These are phyloP conservation scores for Thunnus maccoyii DNA, from an alignment of 2,113 vertebrate species.

Conservation along the genomic window DNA sequence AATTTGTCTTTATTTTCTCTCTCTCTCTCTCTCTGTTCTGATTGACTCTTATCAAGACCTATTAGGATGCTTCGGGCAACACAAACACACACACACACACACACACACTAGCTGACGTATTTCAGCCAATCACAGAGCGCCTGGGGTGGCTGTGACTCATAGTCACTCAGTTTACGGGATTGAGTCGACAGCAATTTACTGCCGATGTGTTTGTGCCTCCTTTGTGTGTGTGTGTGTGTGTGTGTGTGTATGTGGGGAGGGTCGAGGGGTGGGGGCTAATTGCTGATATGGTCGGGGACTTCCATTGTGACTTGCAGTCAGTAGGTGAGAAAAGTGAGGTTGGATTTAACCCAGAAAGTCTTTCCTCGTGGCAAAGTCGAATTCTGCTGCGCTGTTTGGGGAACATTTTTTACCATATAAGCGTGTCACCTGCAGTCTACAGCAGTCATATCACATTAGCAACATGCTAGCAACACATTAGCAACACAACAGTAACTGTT, in stretches of 20 bases:
- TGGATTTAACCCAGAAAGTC: conserved; percentile 14
- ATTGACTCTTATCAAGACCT: conserved; percentile 72
- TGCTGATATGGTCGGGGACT: conserved; percentile 37
- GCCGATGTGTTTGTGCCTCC: conserved; percentile 34
- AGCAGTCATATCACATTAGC: background rate
- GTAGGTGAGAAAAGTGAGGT: background rate
- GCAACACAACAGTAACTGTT: background rate
- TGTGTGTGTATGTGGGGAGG: background rate
- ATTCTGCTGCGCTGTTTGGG: background rate
- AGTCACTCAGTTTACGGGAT: conserved; percentile 13
- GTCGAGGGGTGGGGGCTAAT: background rate
- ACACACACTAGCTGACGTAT: conserved; percentile 5
- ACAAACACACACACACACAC: conserved; percentile 20
- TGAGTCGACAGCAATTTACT: conserved; percentile 59
- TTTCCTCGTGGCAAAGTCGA: conserved; percentile 11
- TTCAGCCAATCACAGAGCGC: conserved; percentile 43
- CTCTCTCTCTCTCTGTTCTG: conserved; percentile 15
- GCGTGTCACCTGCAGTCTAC: background rate
- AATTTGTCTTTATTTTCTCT: conserved; percentile 63
- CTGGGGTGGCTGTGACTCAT: conserved; percentile 39
- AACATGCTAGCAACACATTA: background rate
- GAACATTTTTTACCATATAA: background rate
- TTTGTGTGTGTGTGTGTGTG: background rate
- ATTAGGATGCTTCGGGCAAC: conserved; percentile 45
- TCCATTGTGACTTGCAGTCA: conserved; percentile 11